phyloP scores from a whole-genome alignment of 1,140 invertebrate genomes.

The Aphaenogaster floridana region DNA sequence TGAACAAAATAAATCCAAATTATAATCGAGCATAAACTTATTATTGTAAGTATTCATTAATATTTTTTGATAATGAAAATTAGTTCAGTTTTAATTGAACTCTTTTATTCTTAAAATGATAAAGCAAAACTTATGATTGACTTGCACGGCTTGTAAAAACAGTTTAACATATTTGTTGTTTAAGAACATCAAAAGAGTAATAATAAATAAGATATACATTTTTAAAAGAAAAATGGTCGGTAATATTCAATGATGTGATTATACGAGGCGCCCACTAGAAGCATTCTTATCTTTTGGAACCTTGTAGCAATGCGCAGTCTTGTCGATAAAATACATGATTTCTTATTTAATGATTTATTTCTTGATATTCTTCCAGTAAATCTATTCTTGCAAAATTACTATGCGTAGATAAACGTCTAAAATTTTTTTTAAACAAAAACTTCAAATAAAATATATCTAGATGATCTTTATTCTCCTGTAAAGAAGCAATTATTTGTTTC shows the following conservation, averaged over 20 bases:
- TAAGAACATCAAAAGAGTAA: not conserved
- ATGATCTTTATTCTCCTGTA: not conserved
- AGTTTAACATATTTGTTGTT: not conserved
- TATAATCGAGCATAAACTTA: not conserved
- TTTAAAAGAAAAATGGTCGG: not conserved
- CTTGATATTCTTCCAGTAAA: not conserved
- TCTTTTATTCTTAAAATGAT: not conserved
- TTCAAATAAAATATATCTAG: not conserved
- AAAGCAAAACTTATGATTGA: not conserved
- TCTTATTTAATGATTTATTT: not conserved
- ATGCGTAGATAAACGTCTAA: not conserved
- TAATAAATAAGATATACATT: conserved; percentile 3
- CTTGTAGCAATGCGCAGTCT: not conserved
- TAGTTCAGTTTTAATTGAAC: not conserved
- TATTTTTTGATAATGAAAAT: not conserved
- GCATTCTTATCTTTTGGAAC: not conserved
- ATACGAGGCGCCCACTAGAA: not conserved
- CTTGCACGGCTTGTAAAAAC: not conserved
- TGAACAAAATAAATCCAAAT: not conserved
- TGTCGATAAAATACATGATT: not conserved
- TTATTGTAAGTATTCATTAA: not conserved
- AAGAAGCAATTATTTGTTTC: not conserved
- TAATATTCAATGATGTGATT: not conserved
- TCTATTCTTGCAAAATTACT: conserved; percentile 5
- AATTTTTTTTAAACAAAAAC: not conserved